These are phyloP conservation scores for Muricea muricata DNA, from an alignment of 92 coral and sea anemone species.

Conservation along the genomic window DNA sequence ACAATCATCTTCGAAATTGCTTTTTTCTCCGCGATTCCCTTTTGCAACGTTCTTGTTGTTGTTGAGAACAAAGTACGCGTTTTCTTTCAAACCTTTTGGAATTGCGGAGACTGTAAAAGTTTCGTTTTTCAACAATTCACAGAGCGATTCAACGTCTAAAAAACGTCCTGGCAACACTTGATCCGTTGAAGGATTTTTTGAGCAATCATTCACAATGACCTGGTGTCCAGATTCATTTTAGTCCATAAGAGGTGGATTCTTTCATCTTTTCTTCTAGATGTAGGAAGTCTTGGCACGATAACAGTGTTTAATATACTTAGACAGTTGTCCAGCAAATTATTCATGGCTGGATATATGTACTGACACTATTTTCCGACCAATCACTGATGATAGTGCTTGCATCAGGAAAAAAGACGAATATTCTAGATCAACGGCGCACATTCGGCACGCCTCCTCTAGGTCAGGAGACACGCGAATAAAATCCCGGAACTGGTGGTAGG, in stretches of 20 bases:
- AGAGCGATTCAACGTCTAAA: not conserved
- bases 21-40: not conserved
- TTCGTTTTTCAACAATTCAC: not conserved
- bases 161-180: not conserved
- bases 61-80: not conserved
- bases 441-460: not conserved
- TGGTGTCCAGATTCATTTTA: not conserved
- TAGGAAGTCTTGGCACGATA: not conserved
- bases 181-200: not conserved
- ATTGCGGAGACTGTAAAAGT: not conserved
- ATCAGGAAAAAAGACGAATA: not conserved
- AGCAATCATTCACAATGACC: not conserved
- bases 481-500: too few species aligned
- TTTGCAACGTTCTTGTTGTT: not conserved
- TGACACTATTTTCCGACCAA: not conserved
- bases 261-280: not conserved
- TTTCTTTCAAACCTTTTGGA: not conserved
- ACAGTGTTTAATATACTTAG: not conserved
- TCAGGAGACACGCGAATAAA: not conserved
- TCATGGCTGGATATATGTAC: not conserved
- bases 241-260: not conserved
- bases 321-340: not conserved
- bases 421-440: not conserved
- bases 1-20: slow-evolving; percentile 25
- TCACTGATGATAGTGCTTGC: not conserved